Evolutionary conservation across 37 sponge, comb jelly and placozoan genomes (phyloP).

Genomic region (Halichondria panicea): DNA sequence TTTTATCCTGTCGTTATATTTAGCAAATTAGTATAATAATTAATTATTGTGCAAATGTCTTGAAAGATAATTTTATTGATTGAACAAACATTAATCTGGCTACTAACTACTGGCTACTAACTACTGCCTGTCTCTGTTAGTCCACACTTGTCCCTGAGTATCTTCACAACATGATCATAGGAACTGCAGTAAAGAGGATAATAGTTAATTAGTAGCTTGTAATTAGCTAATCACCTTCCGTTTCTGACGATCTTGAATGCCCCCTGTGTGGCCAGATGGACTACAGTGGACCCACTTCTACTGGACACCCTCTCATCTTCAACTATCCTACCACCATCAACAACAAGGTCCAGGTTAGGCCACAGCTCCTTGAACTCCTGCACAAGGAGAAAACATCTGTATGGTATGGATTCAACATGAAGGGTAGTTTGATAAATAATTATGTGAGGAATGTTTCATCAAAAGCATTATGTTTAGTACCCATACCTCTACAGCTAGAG

Average conservation of each 20-base stretch:
- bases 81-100: too few relatives aligned
- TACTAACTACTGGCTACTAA: too few relatives aligned
- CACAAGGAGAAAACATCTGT: not conserved
- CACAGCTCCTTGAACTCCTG: slow-evolving; percentile 91
- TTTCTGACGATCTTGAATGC: slow-evolving; percentile 67
- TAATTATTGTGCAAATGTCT: too few relatives aligned
- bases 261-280: slow-evolving; percentile 65
- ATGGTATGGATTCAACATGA: not conserved
- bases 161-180: slow-evolving; percentile 28
- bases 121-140: too few relatives aligned
- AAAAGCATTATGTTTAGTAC: not conserved
- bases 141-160: not conserved
- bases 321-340: slow-evolving; percentile 81
- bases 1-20: too few relatives aligned
- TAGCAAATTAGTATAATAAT: too few relatives aligned
- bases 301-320: slow-evolving; percentile 10
- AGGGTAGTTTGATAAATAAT: not conserved
- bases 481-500: slow-evolving; percentile 58
- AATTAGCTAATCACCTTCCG: slow-evolving; percentile 63
- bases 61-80: too few relatives aligned
- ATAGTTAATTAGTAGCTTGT: not conserved
- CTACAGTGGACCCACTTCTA: slow-evolving; percentile 83
- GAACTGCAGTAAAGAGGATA: slow-evolving; percentile 2
- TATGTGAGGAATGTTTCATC: not conserved
- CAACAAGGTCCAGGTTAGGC: slow-evolving; percentile 71